Evolutionary conservation across 2,113 vertebrate species (phyloP).

Genomic region (Rhinogobius similis): DNA sequence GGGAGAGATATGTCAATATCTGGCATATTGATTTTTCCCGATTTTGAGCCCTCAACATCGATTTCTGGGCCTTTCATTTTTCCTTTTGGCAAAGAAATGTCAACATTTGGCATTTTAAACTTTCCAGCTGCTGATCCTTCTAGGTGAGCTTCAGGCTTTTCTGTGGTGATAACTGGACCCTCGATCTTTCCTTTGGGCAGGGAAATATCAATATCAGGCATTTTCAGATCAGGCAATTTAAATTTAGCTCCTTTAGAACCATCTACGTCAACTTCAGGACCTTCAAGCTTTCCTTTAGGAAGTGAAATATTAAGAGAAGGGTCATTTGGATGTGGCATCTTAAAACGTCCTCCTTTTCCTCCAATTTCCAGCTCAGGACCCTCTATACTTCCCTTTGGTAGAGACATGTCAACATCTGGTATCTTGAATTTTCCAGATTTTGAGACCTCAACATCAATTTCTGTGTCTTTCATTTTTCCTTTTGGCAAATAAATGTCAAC

Average conservation of each 20-base stretch:
- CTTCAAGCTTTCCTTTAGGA: conserved; percentile 27
- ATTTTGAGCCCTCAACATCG: conserved; percentile 14
- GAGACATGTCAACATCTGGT: conserved; percentile 51
- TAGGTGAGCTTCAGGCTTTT: not conserved
- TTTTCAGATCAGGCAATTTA: conserved; percentile 41
- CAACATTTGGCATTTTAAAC: too few species aligned
- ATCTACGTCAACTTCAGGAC: conserved; percentile 41
- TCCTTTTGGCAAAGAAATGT: conserved; percentile 61
- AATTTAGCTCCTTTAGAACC: conserved; percentile 46
- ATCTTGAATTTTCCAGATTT: conserved; percentile 2
- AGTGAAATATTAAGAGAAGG: conserved; percentile 40
- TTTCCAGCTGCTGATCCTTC: not conserved
- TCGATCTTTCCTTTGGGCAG: conserved; percentile 37
- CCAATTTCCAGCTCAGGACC: not conserved
- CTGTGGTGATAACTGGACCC: not conserved
- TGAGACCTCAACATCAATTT: conserved; percentile 9
- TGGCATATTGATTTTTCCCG: conserved; percentile 59
- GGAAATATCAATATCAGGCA: conserved; percentile 15
- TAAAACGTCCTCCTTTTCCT: conserved; percentile 40
- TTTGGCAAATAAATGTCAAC: conserved; percentile 35
- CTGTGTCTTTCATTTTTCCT: conserved; percentile 46
- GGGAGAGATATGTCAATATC: conserved; percentile 28
- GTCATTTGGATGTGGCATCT: conserved; percentile 55
- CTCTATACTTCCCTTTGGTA: conserved; percentile 47
- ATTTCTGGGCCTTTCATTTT: conserved; percentile 40